Evolutionary conservation across 2,113 vertebrate species (phyloP).

Genomic region (Microcebus tavaratra): DNA sequence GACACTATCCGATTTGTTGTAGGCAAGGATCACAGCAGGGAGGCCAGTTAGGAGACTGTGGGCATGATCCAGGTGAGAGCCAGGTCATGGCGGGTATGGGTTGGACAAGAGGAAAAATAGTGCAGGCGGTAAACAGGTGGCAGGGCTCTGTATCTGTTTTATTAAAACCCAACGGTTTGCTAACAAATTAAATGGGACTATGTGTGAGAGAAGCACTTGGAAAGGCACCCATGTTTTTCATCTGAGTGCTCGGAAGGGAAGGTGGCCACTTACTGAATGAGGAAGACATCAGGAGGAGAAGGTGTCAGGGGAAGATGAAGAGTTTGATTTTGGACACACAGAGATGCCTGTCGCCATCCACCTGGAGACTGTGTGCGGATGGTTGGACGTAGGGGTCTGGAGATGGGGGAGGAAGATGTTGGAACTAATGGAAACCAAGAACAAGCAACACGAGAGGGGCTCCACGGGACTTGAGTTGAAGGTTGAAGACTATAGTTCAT

Average conservation of each 20-base stretch:
- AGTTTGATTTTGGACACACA: neutral
- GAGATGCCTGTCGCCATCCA: neutral
- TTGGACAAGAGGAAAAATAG: neutral
- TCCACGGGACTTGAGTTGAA: neutral
- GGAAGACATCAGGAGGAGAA: neutral
- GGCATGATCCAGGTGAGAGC: neutral
- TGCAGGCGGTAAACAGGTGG: neutral
- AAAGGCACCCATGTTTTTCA: neutral
- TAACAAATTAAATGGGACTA: neutral
- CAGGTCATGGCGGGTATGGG: neutral
- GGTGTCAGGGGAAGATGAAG: neutral
- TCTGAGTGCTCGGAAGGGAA: neutral
- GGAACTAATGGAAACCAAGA: neutral
- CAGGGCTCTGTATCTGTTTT: neutral
- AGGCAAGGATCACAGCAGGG: neutral
- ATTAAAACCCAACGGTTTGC: neutral
- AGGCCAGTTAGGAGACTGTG: neutral
- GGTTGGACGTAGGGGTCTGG: neutral
- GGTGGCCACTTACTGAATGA: neutral
- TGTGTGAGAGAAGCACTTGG: neutral
- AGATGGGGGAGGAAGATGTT: neutral
- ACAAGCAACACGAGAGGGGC: too few species aligned
- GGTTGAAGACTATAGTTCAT: neutral
- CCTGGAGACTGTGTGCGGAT: neutral
- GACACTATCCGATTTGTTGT: neutral